A percentile compares a stretch with the other conserved stretches of the same genome.
Evolutionary conservation across 2,113 vertebrate genomes (phyloP).

Genomic region (Bungarus multicinctus): DNA sequence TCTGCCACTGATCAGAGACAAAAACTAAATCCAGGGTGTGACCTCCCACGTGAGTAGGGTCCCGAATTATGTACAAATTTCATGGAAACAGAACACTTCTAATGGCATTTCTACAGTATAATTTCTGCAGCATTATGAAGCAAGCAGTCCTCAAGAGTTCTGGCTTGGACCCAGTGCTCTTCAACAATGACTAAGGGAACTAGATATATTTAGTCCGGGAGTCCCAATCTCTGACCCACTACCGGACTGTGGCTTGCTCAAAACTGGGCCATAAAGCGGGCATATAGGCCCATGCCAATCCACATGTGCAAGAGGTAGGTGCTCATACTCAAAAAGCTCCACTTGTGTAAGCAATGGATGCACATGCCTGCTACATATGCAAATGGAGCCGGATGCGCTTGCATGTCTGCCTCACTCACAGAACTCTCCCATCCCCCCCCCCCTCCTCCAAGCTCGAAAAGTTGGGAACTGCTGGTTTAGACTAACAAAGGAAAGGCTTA

Average conservation of each 20-base stretch:
- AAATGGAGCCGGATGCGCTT: fast-evolving
- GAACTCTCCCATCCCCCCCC: background rate
- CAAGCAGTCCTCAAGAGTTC: background rate
- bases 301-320: background rate
- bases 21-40: too few species aligned
- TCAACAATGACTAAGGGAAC: background rate
- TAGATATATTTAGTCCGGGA: background rate
- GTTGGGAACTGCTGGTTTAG: background rate
- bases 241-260: fast-evolving
- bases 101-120: background rate
- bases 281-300: background rate
- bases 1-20: too few species aligned
- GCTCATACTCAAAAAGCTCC: background rate
- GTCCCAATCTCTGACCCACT: background rate
- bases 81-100: background rate
- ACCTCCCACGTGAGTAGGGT: too few species aligned
- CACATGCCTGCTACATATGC: background rate
- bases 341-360: background rate
- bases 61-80: background rate
- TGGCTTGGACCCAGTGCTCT: background rate
- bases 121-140: background rate
- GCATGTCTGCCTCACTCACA: background rate
- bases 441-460: background rate
- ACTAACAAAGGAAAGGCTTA: too few species aligned
- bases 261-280: background rate